A percentile compares a stretch with the other conserved stretches of the same genome.
These are phyloP conservation scores for Lophochroa leadbeateri DNA, from an alignment of 2,113 vertebrate species.

Conservation along the genomic window DNA sequence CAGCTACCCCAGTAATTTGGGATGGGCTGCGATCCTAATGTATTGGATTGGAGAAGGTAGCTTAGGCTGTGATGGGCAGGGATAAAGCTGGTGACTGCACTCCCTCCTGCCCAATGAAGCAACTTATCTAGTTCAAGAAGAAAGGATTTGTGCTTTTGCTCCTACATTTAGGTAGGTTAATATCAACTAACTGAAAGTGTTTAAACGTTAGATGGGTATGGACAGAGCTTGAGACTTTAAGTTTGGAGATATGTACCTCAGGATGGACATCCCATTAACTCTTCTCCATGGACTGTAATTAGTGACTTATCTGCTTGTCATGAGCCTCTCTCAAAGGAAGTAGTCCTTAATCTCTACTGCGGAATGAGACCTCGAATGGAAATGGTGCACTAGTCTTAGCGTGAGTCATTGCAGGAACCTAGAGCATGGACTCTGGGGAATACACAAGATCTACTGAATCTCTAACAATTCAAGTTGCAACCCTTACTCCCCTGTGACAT, in stretches of 20 bases:
- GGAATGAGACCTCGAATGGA: not conserved
- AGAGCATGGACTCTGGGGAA: accelerated
- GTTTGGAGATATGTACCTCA: not conserved
- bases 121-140: not conserved
- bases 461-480: not conserved
- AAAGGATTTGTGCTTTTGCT: not conserved
- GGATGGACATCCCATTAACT: not conserved
- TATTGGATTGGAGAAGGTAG: not conserved
- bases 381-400: not conserved
- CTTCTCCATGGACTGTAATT: not conserved
- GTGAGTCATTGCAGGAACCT: not conserved
- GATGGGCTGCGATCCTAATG: accelerated
- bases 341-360: not conserved
- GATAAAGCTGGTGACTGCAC: not conserved
- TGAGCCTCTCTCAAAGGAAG: not conserved
- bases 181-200: not conserved
- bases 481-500: not conserved
- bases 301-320: not conserved
- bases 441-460: not conserved
- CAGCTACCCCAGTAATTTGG: accelerated
- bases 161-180: not conserved
- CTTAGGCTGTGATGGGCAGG: not conserved
- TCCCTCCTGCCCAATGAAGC: not conserved
- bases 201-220: accelerated
- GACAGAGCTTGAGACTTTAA: not conserved